Evolutionary conservation across 2,888 invertebrate species (phyloP), one percentile per base, ranked within the genome.

Genomic region (Xylota segnis): DNA sequence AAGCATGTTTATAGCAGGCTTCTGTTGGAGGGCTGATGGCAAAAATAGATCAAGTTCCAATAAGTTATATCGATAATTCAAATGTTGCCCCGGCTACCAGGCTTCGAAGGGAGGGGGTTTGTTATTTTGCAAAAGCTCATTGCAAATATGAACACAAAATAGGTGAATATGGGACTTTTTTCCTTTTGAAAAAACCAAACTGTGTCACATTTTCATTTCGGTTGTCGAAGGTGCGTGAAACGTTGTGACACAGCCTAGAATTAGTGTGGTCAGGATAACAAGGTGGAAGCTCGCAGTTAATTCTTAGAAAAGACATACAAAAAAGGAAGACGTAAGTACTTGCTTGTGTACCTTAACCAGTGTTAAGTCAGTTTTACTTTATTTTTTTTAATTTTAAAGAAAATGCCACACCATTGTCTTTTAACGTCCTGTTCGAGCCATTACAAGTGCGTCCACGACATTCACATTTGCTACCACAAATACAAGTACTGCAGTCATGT

Each of bases 41-140:
- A 72, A 86, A 86, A 86, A 86, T 86, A 86, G 86, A 86, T 81
- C 86, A 82, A 86, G 86, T 82, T 86, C 81, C 86, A 82, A 76
- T 76, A 76, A 66, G 86, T 86, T 86, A 86, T 61, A 86, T 86
- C 86, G 86, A 86, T 86, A 86, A 52, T 70, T 54, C 56, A 58
- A 34, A 47, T 18, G 81, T 86, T 76, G 47, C 61, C 66, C n/a
- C 34, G 72, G 16, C 76, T 47, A 86, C 86, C 58, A 9, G 37
- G 23, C 4, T 32, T 14, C 34, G 29, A n/a, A 27, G 34, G 32
- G 54, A 45, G 45, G 56, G 66, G 59, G 45, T 50, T 71, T 84
- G 86, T 86, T 86, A 76, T 86, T 84, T 86, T 40, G 29, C 61
- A 61, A 86, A 86, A 86, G 86, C 86, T 86, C 81, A 58, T n/a